These are phyloP conservation scores for Lasioglossum marginatum DNA, from an alignment of 2,888 invertebrate species.

Conservation along the genomic window DNA sequence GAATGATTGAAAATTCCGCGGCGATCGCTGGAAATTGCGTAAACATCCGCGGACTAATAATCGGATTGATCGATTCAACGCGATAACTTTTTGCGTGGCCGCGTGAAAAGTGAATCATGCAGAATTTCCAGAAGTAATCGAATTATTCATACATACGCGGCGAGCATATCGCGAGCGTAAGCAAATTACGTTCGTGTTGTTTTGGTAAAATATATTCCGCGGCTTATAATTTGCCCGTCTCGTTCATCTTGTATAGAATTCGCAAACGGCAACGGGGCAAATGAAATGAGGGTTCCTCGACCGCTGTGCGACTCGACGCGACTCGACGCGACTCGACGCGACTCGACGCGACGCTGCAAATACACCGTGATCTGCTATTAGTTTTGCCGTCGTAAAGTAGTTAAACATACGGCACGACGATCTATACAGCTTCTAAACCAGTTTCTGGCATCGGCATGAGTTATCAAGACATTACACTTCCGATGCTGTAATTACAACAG, in stretches of 20 bases:
- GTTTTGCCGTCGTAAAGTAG: constrained; percentile 36
- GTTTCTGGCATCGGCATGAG: constrained; percentile 45
- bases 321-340: not conserved
- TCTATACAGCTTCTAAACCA: constrained; percentile 57
- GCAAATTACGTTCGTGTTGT: not conserved
- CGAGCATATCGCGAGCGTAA: not conserved
- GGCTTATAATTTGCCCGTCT: constrained; percentile 2
- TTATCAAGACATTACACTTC: constrained; percentile 62
- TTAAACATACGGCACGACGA: constrained; percentile 38
- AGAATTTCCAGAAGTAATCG: not conserved
- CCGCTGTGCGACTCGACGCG: not conserved
- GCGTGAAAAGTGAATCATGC: constrained; percentile 1
- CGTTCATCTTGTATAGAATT: constrained; percentile 1
- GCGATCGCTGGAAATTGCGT: not conserved
- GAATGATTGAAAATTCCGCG: not conserved
- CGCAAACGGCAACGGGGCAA: not conserved
- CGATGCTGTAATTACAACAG: constrained; percentile 60
- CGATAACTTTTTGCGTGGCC: not conserved
- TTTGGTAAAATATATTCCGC: constrained; percentile 2
- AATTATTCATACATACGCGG: not conserved
- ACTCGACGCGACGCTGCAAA: not conserved
- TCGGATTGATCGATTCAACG: not conserved
- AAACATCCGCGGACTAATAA: not conserved
- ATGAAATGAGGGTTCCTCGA: constrained; percentile 22
- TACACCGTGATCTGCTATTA: constrained; percentile 41